A percentile compares a stretch with the other conserved stretches of the same genome.
Conservation (phyloP, 2,113 vertebrate genomes). For the Pseudorectes ferrugineus region DNA sequence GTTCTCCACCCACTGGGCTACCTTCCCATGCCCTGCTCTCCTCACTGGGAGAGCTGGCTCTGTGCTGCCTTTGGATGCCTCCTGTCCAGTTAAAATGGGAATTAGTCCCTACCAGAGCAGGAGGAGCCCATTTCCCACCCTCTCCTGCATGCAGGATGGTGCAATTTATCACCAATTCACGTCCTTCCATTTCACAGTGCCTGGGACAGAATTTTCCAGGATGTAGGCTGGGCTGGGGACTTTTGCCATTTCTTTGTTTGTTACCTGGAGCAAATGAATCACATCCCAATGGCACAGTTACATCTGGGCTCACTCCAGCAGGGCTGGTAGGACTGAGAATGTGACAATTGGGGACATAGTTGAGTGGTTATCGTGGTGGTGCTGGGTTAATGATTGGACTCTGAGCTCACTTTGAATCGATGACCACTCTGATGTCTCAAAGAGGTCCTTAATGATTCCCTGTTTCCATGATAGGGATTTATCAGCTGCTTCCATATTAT, state of each 20-base stretch:
- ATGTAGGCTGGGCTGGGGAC: neutral
- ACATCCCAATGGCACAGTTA: accelerated
- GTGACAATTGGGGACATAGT: no score
- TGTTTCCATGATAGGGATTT: neutral
- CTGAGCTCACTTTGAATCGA: neutral
- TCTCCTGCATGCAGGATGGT: accelerated
- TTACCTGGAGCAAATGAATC: neutral
- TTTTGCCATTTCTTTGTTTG: neutral
- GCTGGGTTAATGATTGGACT: neutral
- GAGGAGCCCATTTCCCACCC: neutral
- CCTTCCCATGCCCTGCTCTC: neutral
- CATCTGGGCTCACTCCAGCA: neutral
- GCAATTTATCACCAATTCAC: accelerated
- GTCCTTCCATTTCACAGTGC: neutral
- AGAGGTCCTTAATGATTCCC: neutral
- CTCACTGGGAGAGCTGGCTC: neutral
- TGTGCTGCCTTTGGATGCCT: neutral
- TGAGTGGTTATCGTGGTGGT: neutral
- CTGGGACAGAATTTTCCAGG: neutral
- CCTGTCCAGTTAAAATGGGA: neutral
- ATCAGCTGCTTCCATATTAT: neutral
- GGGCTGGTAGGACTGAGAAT: neutral
- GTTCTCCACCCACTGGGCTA: neutral
- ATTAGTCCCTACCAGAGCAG: neutral
- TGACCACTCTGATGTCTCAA: neutral